Evolutionary conservation across 2,113 vertebrate species (phyloP).

Genomic region (Melanotaenia duboulayi): DNA sequence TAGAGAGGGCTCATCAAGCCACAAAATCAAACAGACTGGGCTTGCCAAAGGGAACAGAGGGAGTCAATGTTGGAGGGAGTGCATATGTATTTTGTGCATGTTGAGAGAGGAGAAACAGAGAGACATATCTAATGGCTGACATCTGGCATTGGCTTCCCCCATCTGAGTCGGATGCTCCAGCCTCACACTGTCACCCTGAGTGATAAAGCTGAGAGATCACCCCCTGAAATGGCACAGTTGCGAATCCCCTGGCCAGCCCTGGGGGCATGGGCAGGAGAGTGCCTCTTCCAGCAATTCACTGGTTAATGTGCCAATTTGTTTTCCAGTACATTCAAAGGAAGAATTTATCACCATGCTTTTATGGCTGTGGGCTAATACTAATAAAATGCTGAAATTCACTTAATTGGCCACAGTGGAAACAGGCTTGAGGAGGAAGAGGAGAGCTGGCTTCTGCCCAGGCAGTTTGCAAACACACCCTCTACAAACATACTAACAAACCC

Average conservation of each 20-base stretch:
- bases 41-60: slow-evolving; percentile 81
- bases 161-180: slow-evolving; percentile 73
- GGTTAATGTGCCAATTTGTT: slow-evolving; percentile 89
- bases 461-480: slow-evolving; percentile 74
- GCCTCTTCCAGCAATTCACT: slow-evolving; percentile 84
- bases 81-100: slow-evolving; percentile 69
- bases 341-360: slow-evolving; percentile 88
- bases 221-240: slow-evolving; percentile 87
- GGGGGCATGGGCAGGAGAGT: slow-evolving; percentile 80
- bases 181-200: slow-evolving; percentile 78
- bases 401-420: slow-evolving; percentile 95
- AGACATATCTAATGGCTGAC: slow-evolving; percentile 79
- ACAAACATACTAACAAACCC: background rate
- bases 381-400: slow-evolving; percentile 96
- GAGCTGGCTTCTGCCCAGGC: slow-evolving; percentile 66
- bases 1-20: slow-evolving; percentile 79
- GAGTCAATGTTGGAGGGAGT: slow-evolving; percentile 70
- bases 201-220: slow-evolving; percentile 89
- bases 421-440: slow-evolving; percentile 69
- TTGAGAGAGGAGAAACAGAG: slow-evolving; percentile 57
- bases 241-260: slow-evolving; percentile 82
- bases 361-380: slow-evolving; percentile 90
- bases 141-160: slow-evolving; percentile 71
- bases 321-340: slow-evolving; percentile 85
- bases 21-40: slow-evolving; percentile 84